These are phyloP conservation scores for Whitmania pigra DNA, from an alignment of 1,140 invertebrate genomes.

Conservation along the genomic window DNA sequence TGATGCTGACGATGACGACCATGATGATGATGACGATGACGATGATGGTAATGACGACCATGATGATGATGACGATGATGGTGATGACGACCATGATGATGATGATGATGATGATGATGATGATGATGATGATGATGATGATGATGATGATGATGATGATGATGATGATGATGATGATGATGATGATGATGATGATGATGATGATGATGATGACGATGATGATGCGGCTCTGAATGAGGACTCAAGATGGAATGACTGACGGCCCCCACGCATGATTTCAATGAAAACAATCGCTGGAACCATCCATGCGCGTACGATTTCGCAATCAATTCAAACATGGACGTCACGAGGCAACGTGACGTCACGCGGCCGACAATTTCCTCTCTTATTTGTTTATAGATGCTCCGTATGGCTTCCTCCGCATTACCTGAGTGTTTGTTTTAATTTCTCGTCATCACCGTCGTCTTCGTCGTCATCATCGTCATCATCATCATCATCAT, in stretches of 20 bases:
- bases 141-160: conserved; percentile 9
- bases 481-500: background rate
- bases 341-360: background rate
- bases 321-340: background rate
- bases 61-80: background rate
- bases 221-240: background rate
- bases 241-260: background rate
- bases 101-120: background rate
- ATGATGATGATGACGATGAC: background rate
- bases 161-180: background rate
- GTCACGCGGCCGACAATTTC: too few relatives aligned
- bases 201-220: background rate
- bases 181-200: background rate
- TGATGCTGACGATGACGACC: background rate
- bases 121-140: background rate
- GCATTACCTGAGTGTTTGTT: background rate
- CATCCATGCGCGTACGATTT: background rate
- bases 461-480: background rate
- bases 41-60: background rate
- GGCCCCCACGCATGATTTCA: background rate
- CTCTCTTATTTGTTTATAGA: too few relatives aligned
- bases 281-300: background rate
- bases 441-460: background rate
- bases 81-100: background rate
- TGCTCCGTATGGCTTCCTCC: too few relatives aligned